phyloP scores from a whole-genome alignment of 2,888 invertebrate species.

The Myopa tessellatipennis region DNA sequence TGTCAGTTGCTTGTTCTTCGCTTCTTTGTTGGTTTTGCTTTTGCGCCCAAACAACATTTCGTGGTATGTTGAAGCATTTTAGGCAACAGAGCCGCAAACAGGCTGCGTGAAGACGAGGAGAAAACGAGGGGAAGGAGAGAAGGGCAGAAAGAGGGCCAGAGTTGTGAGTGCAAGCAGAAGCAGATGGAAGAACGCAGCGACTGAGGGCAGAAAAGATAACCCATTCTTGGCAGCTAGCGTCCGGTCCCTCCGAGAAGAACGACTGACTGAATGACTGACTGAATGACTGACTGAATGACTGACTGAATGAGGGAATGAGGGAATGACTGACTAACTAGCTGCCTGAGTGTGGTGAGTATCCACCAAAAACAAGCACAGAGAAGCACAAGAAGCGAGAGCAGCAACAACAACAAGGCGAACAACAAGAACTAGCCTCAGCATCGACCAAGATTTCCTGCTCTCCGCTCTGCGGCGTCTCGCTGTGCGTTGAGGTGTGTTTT shows the following conservation, averaged over 20 bases:
- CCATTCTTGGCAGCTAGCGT: slow-evolving; percentile 26
- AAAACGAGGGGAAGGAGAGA: not conserved
- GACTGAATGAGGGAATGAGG: not conserved
- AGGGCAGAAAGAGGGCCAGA: not conserved
- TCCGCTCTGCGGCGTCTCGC: slow-evolving; percentile 39
- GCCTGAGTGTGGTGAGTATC: not conserved
- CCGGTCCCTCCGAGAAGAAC: slow-evolving; percentile 12
- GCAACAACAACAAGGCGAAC: not conserved
- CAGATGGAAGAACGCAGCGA: too few species aligned
- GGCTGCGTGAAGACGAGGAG: slow-evolving; percentile 1
- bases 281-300: not conserved
- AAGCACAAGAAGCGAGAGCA: not conserved
- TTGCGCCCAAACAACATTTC: slow-evolving; percentile 26
- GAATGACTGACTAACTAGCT: not conserved
- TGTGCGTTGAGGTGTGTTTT: slow-evolving; percentile 54
- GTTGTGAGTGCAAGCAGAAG: not conserved
- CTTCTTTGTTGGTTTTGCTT: slow-evolving; percentile 33
- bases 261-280: not conserved
- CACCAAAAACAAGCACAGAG: not conserved
- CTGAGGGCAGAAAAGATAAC: not conserved
- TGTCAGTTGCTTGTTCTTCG: slow-evolving; percentile 26
- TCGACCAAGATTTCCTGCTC: slow-evolving; percentile 23
- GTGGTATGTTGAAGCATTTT: slow-evolving; percentile 30
- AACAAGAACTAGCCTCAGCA: not conserved
- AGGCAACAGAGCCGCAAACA: slow-evolving; percentile 21